Evolutionary conservation across 2,888 invertebrate genomes (phyloP), one percentile per base, ranked within the genome.

Genomic region (Tachina fera): DNA sequence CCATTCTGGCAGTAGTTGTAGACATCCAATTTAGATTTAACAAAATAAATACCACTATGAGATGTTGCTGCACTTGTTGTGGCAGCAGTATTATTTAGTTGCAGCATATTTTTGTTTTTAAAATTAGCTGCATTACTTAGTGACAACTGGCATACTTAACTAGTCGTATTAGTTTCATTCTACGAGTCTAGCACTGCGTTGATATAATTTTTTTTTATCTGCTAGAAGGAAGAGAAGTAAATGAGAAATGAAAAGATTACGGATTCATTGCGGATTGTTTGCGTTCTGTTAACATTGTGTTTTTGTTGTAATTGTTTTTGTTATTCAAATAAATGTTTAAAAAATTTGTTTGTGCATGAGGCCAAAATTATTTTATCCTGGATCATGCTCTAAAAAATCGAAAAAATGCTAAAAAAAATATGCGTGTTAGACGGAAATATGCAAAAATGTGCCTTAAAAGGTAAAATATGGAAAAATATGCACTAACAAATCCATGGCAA

Each of bases 81-180:
- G 75, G 68, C 49, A 60, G 68, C 41, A 65, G 47, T 31, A 49
- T 51, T 53, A 39, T 13, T 14, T 49, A 41, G 71, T 47, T 31
- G 8, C 39, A 53, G 49, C 76, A 82, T 76, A 76, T 71, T 82
- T 72, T 81, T 68, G 3, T 47, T 68, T n/a, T 81, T 71, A 13
- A 82, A 82, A 82, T 82, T 82, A 76, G 82, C 82, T 31, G 47
- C 56, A 70, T 70, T 68, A 47, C 67, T 74, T 75, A 53, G 51
- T 56, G 81, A 82, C 76, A 82, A 76, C 76, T 71, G 70, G 51
- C 76, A 71, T 82, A 82, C 65, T 74, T 49, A 72, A 49, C 65
- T 63, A 72, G 19, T 79, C 58, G 39, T 79, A 41, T 31, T 63
- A 10, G 63, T 56, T 47, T 45, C 71, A 71, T 71, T 65, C n/a